Evolutionary conservation across 2,113 vertebrate species (phyloP).

Genomic region (Barbus barbus): DNA sequence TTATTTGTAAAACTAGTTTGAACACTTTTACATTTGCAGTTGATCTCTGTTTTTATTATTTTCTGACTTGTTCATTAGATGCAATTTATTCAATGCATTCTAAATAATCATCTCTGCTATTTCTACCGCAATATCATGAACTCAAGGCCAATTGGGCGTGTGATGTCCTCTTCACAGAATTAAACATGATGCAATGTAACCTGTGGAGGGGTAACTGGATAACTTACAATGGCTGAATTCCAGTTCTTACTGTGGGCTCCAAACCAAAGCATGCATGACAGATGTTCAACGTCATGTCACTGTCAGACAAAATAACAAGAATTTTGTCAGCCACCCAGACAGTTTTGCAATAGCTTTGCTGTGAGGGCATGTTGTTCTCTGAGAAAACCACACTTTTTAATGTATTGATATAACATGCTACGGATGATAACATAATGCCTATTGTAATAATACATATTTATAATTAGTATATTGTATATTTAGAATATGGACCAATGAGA

Average conservation of each 20-base stretch:
- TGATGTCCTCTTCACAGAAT: neutral
- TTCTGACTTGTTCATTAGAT: too few species aligned
- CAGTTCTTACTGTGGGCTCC: slow-evolving; percentile 26
- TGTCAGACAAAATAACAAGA: slow-evolving; percentile 38
- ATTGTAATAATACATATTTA: neutral
- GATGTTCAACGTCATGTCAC: slow-evolving; percentile 46
- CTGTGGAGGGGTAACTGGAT: neutral
- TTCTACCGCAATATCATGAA: neutral
- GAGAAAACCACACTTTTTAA: neutral
- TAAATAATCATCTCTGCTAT: too few species aligned
- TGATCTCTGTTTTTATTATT: neutral
- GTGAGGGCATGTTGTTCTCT: neutral
- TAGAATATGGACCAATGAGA: neutral
- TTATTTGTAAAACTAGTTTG: neutral
- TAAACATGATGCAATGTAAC: slow-evolving; percentile 28
- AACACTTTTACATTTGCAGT: neutral
- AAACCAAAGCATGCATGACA: slow-evolving; percentile 44
- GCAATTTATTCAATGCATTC: too few species aligned
- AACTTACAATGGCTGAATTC: neutral
- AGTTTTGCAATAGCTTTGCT: slow-evolving; percentile 7
- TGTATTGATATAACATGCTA: neutral
- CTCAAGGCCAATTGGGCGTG: neutral
- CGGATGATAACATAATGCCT: neutral
- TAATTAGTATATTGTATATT: neutral
- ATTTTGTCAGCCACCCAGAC: slow-evolving; percentile 30